A percentile compares a stretch with the other conserved stretches of the same genome.
Conservation (phyloP, 2,113 vertebrate genomes). For the Charadrius vociferus region DNA sequence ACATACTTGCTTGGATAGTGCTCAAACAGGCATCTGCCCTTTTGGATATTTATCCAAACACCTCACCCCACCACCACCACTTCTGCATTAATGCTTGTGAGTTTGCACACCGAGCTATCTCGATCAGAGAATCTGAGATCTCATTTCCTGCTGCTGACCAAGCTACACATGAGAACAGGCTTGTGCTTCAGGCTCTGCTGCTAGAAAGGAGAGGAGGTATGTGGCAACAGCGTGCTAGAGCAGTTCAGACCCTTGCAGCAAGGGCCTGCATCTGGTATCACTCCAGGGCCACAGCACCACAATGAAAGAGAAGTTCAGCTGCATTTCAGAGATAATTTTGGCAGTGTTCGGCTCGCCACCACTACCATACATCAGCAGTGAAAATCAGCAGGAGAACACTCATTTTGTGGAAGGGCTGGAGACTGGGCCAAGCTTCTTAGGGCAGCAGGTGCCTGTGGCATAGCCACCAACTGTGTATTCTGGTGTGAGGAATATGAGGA, state of each 20-base stretch:
- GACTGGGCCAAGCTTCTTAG: neutral
- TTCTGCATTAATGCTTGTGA: neutral
- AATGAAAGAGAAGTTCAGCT: neutral
- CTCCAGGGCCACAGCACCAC: neutral
- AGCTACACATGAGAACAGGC: neutral
- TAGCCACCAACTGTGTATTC: neutral
- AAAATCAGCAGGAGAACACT: neutral
- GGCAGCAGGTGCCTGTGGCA: neutral
- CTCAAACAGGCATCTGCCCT: neutral
- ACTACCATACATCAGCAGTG: neutral
- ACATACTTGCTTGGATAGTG: neutral
- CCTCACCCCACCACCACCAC: neutral
- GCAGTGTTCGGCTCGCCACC: neutral
- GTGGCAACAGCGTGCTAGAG: neutral
- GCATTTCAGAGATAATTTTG: neutral
- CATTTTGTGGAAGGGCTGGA: neutral
- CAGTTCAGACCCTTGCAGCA: neutral
- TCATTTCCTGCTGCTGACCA: constrained; percentile 52
- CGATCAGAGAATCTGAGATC: neutral
- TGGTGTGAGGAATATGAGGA: neutral
- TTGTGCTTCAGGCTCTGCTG: neutral
- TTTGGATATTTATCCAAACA: neutral
- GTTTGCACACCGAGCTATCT: neutral
- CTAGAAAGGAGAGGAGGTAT: neutral
- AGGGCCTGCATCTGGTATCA: neutral